Evolutionary conservation across 1,140 invertebrate genomes (phyloP).

Genomic region (roundworm (Caenorhabditis elegans)): DNA sequence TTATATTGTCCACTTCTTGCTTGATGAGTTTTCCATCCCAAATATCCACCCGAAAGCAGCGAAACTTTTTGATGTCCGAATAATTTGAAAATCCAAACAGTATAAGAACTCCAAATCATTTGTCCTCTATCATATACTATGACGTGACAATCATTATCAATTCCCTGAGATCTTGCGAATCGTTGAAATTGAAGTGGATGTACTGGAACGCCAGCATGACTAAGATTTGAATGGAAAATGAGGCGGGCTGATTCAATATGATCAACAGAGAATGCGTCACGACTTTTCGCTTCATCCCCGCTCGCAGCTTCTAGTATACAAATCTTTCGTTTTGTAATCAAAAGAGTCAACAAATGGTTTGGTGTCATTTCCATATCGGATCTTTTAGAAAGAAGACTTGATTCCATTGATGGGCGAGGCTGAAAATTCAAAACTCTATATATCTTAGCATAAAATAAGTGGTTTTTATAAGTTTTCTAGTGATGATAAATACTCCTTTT

Average conservation of each 20-base stretch:
- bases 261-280: conserved; percentile 38
- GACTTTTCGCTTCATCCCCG: conserved; percentile 27
- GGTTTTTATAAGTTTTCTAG: no score
- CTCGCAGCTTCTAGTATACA: conserved; percentile 48
- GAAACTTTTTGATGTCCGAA: conserved; percentile 60
- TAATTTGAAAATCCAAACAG: conserved; percentile 64
- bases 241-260: conserved; percentile 52
- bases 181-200: conserved; percentile 65
- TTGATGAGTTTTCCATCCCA: conserved; percentile 46
- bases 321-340: conserved; percentile 52
- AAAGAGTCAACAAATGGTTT: conserved; percentile 45
- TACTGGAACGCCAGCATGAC: conserved; percentile 63
- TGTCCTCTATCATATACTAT: conserved; percentile 62
- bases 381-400: neutral
- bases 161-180: conserved; percentile 58
- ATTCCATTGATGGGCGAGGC: conserved; percentile 8
- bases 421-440: no score
- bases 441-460: no score
- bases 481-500: no score
- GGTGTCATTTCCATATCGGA: conserved; percentile 43
- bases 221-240: conserved; percentile 57
- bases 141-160: conserved; percentile 61
- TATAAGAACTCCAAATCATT: conserved; percentile 60
- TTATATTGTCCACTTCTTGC: conserved; percentile 32
- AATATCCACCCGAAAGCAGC: conserved; percentile 55